These are phyloP conservation scores for Tinamus guttatus DNA, from an alignment of 2,113 vertebrate genomes.

Conservation along the genomic window DNA sequence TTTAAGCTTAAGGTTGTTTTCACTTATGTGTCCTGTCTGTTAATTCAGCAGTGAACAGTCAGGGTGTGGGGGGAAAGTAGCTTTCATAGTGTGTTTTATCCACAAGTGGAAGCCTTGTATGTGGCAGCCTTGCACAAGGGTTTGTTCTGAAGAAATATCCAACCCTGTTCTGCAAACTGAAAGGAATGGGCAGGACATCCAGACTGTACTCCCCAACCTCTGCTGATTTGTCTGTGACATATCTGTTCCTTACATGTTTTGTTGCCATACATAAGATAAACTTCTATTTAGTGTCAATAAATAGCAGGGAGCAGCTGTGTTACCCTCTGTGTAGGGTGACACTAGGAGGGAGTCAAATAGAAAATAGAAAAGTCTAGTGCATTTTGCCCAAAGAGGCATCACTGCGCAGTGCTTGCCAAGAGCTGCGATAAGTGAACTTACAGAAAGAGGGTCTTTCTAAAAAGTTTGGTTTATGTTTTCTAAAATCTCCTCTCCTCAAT, in stretches of 20 bases:
- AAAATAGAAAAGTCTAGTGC: background rate
- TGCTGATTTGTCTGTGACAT: background rate
- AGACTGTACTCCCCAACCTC: background rate
- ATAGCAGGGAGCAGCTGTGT: background rate
- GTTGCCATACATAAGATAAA: background rate
- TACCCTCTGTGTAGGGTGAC: background rate
- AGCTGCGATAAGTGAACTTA: background rate
- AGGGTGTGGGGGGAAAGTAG: background rate
- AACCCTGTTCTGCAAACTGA: background rate
- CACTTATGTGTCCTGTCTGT: background rate
- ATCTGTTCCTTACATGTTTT: background rate
- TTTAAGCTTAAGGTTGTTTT: background rate
- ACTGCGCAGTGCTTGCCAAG: background rate
- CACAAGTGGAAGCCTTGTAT: background rate
- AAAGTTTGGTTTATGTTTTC: background rate
- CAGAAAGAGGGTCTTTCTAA: background rate
- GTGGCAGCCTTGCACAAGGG: background rate
- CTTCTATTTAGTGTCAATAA: background rate
- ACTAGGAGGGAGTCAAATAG: background rate
- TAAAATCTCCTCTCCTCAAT: conserved; percentile 3
- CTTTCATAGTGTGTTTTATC: background rate
- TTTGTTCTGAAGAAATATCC: background rate
- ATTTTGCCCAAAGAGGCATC: background rate
- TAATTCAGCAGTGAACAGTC: background rate
- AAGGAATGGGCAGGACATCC: background rate